phyloP scores from a whole-genome alignment of 2,888 invertebrate species.

The Eumerus sabulonum region DNA sequence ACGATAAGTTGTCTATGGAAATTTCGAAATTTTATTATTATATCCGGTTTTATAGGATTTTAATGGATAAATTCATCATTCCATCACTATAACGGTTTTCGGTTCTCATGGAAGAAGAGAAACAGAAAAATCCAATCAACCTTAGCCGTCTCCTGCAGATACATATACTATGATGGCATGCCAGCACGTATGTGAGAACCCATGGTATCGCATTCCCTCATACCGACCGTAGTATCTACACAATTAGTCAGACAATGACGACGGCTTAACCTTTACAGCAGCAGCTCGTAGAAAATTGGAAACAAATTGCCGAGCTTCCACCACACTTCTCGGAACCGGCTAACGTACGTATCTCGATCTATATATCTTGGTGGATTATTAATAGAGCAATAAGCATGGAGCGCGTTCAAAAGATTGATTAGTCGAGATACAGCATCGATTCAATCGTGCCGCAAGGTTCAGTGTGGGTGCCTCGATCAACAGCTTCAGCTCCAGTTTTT shows the following conservation, averaged over 20 bases:
- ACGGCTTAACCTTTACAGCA: conserved; percentile 43
- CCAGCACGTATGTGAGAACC: conserved; percentile 57
- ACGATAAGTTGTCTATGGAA: conserved; percentile 5
- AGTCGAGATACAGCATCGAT: conserved; percentile 44
- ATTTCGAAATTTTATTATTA: background rate
- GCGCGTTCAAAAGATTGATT: conserved; percentile 63
- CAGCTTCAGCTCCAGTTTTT: conserved; percentile 37
- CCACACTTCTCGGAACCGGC: conserved; percentile 18
- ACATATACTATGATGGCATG: conserved; percentile 36
- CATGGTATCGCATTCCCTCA: conserved; percentile 1
- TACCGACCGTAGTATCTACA: conserved; percentile 36
- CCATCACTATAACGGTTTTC: too few species aligned
- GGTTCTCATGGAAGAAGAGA: background rate
- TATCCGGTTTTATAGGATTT: conserved; percentile 10
- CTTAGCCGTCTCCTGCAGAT: too few species aligned
- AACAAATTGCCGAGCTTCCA: conserved; percentile 42
- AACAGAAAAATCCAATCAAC: conserved; percentile 22
- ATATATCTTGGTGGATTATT: conserved; percentile 62
- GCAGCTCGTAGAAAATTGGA: conserved; percentile 44
- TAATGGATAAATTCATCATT: background rate
- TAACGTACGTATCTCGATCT: conserved; percentile 46
- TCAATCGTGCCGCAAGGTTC: conserved; percentile 17
- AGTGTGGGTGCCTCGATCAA: conserved; percentile 45
- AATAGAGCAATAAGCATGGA: conserved; percentile 64
- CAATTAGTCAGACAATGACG: conserved; percentile 49